A percentile compares a stretch with the other conserved stretches of the same genome.
Evolutionary conservation across 2,797 vertebrate genomes (phyloP).

Genomic region (Sparidentex hasta): DNA sequence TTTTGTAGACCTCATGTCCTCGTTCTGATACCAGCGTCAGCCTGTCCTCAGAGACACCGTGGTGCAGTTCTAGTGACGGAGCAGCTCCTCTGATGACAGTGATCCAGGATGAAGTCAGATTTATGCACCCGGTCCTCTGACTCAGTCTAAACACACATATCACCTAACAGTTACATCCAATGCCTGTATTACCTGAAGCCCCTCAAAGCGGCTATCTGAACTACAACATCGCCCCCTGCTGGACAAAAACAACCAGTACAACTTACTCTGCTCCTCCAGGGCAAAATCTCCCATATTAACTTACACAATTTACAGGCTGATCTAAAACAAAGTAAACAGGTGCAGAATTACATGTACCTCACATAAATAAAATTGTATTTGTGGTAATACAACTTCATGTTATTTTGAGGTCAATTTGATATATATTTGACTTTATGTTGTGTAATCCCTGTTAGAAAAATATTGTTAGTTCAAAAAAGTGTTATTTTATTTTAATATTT

Average conservation of each 20-base stretch:
- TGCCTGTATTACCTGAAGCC: neutral
- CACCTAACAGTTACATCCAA: slow-evolving; percentile 1
- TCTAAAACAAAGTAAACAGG: neutral
- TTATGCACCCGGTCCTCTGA: slow-evolving; percentile 35
- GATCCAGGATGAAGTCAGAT: slow-evolving; percentile 56
- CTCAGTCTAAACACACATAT: slow-evolving; percentile 13
- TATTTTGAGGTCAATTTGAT: neutral
- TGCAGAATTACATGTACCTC: too few relatives aligned
- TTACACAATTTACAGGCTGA: neutral
- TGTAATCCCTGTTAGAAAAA: neutral
- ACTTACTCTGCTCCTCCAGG: neutral
- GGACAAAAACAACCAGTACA: slow-evolving; percentile 63
- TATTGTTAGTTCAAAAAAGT: neutral
- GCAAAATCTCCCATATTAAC: neutral
- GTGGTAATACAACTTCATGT: neutral
- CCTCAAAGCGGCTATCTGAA: slow-evolving; percentile 40
- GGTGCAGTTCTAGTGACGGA: neutral
- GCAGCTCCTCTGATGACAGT: slow-evolving; percentile 42
- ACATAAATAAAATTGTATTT: too few relatives aligned
- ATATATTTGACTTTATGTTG: neutral
- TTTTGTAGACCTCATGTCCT: neutral
- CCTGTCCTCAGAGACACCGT: neutral
- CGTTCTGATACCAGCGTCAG: neutral
- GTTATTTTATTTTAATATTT: neutral
- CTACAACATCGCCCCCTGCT: slow-evolving; percentile 76